Percentiles rank a stretch among this genome's conserved stretches.
Evolutionary conservation across 2,797 vertebrate species (phyloP).

Genomic region (Sebastes wilsoni): DNA sequence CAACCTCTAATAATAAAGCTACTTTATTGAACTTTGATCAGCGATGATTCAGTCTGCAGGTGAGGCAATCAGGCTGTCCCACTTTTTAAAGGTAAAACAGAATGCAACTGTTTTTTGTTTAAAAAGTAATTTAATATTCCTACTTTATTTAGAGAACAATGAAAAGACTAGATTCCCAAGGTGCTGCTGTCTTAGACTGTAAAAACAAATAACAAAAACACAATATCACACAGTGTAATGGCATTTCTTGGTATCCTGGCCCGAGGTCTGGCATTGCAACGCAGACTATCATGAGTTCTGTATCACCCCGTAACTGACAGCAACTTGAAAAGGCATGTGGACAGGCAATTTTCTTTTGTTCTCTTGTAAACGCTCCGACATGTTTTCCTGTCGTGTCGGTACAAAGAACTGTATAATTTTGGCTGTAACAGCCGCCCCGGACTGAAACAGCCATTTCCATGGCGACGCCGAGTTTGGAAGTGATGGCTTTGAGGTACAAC

Average conservation of each 20-base stretch:
- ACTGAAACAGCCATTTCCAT: conserved; percentile 67
- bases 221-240: background rate
- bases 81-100: conserved; percentile 24
- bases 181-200: background rate
- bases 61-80: conserved; percentile 35
- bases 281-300: conserved; percentile 8
- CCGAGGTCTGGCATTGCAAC: background rate
- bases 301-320: conserved; percentile 45
- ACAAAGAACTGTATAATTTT: conserved; percentile 69
- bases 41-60: conserved; percentile 46
- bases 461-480: conserved; percentile 59
- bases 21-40: too few relatives aligned
- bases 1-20: conserved; percentile 16
- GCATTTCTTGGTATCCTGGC: conserved; percentile 6
- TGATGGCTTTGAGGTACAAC: conserved; percentile 60
- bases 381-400: conserved; percentile 50
- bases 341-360: conserved; percentile 65
- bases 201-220: background rate
- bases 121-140: conserved; percentile 28
- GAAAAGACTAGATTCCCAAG: background rate
- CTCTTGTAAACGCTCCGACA: conserved; percentile 48
- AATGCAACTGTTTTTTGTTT: background rate
- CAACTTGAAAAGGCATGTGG: conserved; percentile 45
- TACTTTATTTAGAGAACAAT: conserved; percentile 27
- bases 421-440: conserved; percentile 23